Evolutionary conservation across 2,888 invertebrate genomes (phyloP).

Genomic region (Fragum whitleyi): DNA sequence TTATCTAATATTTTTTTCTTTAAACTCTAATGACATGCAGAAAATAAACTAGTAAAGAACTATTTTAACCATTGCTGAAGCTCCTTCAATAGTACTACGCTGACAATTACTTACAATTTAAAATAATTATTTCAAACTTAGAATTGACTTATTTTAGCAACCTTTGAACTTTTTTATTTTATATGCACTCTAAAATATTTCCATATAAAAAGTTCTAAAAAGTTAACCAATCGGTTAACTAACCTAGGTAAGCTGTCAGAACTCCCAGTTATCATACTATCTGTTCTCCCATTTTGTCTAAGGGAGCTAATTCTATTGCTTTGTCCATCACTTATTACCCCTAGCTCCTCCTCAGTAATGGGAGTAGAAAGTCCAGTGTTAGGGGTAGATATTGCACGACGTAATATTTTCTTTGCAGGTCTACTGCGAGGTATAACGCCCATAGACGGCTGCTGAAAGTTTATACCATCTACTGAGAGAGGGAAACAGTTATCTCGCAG

Average conservation of each 20-base stretch:
- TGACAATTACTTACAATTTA: too few species aligned
- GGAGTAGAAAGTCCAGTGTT: conserved; percentile 62
- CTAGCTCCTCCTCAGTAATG: conserved; percentile 69
- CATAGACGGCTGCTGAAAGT: neutral
- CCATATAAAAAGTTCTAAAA: too few species aligned
- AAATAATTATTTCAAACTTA: too few species aligned
- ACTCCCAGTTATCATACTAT: conserved; percentile 83
- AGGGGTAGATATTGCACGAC: conserved; percentile 74
- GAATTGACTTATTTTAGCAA: too few species aligned
- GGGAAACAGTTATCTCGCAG: neutral
- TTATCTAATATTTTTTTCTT: too few species aligned
- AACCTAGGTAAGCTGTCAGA: conserved; percentile 83
- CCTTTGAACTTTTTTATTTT: too few species aligned
- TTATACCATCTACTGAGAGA: neutral
- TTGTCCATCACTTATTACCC: conserved; percentile 33
- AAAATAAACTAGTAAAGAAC: too few species aligned
- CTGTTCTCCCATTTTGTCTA: conserved; percentile 63
- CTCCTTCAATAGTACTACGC: too few species aligned
- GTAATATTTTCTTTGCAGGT: conserved; percentile 74
- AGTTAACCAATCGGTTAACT: conserved; percentile 22
- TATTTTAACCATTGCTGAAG: too few species aligned
- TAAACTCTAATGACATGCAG: too few species aligned
- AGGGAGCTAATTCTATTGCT: conserved; percentile 43
- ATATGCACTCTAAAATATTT: too few species aligned
- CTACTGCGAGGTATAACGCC: conserved; percentile 27